Evolutionary conservation across 2,797 vertebrate genomes (phyloP).

Genomic region (Phrynocephalus guinanensis): DNA sequence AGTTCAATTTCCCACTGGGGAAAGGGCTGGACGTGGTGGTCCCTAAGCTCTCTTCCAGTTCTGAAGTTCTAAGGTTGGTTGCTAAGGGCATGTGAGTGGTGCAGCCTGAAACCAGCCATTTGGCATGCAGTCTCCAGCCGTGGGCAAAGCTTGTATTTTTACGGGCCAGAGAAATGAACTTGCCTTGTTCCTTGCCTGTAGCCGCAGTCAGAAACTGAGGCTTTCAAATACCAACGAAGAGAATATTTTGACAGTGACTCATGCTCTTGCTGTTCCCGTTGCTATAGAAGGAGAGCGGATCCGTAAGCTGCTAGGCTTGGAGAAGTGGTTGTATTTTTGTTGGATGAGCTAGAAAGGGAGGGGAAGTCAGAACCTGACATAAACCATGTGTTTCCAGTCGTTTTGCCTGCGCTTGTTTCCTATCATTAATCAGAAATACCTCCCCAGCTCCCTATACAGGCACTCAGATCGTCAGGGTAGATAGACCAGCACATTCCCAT

Average conservation of each 20-base stretch:
- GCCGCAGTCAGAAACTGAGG: neutral
- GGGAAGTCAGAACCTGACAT: neutral
- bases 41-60: too few relatives aligned
- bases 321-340: conserved; percentile 19
- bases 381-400: neutral
- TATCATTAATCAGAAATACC: neutral
- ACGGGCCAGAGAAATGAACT: neutral
- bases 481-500: neutral
- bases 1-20: too few relatives aligned
- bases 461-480: too few relatives aligned
- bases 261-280: neutral
- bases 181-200: neutral
- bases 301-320: neutral
- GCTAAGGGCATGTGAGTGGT: neutral
- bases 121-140: neutral
- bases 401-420: neutral
- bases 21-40: too few relatives aligned
- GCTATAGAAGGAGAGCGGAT: conserved; percentile 30
- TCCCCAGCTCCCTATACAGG: too few relatives aligned
- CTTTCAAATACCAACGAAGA: neutral
- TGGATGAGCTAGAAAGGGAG: neutral
- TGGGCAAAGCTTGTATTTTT: neutral
- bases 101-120: neutral
- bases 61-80: too few relatives aligned
- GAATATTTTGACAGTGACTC: conserved; percentile 20